These are phyloP conservation scores for Zophobas morio DNA, from an alignment of 1,140 invertebrate species.

Conservation along the genomic window DNA sequence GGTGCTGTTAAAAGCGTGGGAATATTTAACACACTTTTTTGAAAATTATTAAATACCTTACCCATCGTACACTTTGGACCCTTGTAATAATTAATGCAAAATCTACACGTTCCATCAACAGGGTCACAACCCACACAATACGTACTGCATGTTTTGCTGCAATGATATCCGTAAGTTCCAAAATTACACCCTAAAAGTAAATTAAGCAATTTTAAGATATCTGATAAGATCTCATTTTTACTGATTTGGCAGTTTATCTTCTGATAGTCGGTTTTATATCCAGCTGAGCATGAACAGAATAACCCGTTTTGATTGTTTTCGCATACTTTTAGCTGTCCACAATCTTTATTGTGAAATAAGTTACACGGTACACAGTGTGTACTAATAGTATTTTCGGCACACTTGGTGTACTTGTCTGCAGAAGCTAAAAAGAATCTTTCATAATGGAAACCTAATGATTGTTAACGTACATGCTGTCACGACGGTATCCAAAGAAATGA, in stretches of 20 bases:
- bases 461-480: neutral
- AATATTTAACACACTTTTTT: too few relatives aligned
- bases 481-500: too few relatives aligned
- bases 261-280: too few relatives aligned
- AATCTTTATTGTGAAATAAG: neutral
- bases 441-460: too few relatives aligned
- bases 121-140: neutral
- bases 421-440: too few relatives aligned
- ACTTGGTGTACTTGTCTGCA: neutral
- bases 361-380: neutral
- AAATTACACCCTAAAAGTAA: neutral
- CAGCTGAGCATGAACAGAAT: neutral
- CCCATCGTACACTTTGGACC: too few relatives aligned
- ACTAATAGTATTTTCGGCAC: too few relatives aligned
- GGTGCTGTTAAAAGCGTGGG: too few relatives aligned
- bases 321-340: slow-evolving; percentile 2
- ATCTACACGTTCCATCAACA: slow-evolving; percentile 10
- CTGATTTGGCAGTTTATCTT: too few relatives aligned
- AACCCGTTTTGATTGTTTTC: neutral
- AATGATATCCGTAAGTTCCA: neutral
- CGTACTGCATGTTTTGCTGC: neutral
- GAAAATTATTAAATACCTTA: too few relatives aligned
- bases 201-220: too few relatives aligned
- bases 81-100: neutral
- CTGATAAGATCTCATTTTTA: too few relatives aligned